Evolutionary conservation across 2,797 vertebrate genomes (phyloP), one percentile per base, ranked within the genome.

Genomic region (Acropternis orthonyx): DNA sequence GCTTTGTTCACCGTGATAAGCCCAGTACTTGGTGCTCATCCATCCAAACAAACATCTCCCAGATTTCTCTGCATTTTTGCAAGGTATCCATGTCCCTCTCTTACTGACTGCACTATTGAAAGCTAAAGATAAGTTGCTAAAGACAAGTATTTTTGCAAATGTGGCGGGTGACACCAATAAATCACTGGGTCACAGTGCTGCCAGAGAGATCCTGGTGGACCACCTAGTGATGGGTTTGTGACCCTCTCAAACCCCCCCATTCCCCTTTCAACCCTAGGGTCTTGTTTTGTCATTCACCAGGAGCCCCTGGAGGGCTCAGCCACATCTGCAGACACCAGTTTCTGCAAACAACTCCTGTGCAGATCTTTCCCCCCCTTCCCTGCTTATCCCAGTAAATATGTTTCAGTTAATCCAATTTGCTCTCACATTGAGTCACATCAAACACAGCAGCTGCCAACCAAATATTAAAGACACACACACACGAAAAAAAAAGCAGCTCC

Each of bases 401-500:
- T 93, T 92, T 49, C 87, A 61, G 28, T 84, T 96, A 88, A 96
- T 95, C 72, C 91, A 96, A 93, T 96, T 96, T 93, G 72, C 82
- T 93, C 72, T 63, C 71, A 15, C 75, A 83, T 46, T 46, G 65
- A 92, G 68, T 46, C 23, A 2, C 52, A 2, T 65, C 41, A n/a
- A 92, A 61, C 36, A 18, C 59, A 61, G 79, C 48, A 65, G 89
- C 82, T 92, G 89, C 85, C 93, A 80, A 87, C 10, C 20, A 92
- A 87, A 82, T 79, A 91, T 39, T 86, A 84, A 69, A 78, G 62
- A 28, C 16, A 54, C 1, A 49, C 46, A 43, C 43, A 43, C 4
- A 48, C 23, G 27, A 52, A 39, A 55, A 84, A 37, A 24, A 39
- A 41, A 5, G 23, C 41, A 68, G 37, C 54, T 75, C 51, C 54